phyloP scores from a whole-genome alignment of 2,113 vertebrate genomes.

The Neopipo cinnamomea region DNA sequence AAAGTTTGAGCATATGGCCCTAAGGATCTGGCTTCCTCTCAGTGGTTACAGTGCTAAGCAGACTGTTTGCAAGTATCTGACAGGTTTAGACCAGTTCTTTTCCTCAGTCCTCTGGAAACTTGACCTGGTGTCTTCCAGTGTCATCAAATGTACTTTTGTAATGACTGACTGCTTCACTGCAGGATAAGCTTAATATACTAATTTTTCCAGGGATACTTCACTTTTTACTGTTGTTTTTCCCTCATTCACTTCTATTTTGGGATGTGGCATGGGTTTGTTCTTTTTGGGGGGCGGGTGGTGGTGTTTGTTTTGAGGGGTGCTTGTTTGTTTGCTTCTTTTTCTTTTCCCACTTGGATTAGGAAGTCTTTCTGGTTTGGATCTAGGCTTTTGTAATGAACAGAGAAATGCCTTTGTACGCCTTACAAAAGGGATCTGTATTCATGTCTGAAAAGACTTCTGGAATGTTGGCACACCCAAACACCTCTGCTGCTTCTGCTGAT shows the following conservation, averaged over 20 bases:
- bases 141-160: neutral
- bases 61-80: neutral
- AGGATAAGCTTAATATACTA: neutral
- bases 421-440: conserved; percentile 29
- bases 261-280: neutral
- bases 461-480: conserved; percentile 28
- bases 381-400: neutral
- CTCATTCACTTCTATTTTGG: neutral
- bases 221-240: neutral
- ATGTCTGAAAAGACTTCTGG: conserved; percentile 32
- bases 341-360: neutral
- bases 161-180: neutral
- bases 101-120: neutral
- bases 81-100: neutral
- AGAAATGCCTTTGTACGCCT: conserved; percentile 3
- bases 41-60: neutral
- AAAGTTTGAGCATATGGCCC: conserved; percentile 26
- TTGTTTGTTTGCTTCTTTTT: neutral
- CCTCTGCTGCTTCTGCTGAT: conserved; percentile 15
- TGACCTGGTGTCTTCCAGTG: neutral
- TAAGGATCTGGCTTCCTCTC: neutral
- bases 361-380: neutral
- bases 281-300: rapidly evolving
- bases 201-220: neutral
- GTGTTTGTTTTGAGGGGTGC: neutral